These are phyloP conservation scores for Genyomyrus donnyi DNA, from an alignment of 2,113 vertebrate genomes.

Conservation along the genomic window DNA sequence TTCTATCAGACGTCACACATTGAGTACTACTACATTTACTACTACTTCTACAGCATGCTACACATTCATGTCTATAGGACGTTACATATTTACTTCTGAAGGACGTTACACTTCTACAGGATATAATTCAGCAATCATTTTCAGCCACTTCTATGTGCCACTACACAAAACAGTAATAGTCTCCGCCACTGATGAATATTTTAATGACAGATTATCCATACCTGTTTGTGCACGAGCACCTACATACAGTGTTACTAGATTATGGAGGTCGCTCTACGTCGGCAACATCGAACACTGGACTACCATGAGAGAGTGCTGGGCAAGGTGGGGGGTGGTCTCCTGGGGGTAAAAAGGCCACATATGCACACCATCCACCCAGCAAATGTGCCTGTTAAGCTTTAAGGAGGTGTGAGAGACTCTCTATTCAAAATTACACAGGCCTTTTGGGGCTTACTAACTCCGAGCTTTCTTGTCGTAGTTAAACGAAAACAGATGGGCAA, in stretches of 20 bases:
- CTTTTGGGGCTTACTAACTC: conserved; percentile 36
- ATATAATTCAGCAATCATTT: background rate
- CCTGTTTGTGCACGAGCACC: background rate
- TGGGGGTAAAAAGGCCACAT: background rate
- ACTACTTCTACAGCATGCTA: background rate
- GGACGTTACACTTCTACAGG: background rate
- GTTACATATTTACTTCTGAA: background rate
- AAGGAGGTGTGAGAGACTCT: conserved; percentile 32
- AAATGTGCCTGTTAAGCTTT: conserved; percentile 23
- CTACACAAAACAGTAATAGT: background rate
- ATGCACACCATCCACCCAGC: conserved; percentile 28
- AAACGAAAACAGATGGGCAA: conserved; percentile 45
- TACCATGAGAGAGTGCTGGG: background rate
- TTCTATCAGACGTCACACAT: background rate
- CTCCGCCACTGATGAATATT: background rate
- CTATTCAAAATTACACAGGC: conserved; percentile 36
- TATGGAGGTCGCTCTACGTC: background rate
- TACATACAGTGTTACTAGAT: background rate
- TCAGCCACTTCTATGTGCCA: background rate
- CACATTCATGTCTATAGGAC: background rate
- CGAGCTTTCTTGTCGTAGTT: conserved; percentile 34
- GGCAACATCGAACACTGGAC: background rate
- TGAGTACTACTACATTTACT: background rate
- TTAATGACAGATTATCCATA: background rate
- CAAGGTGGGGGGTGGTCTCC: background rate